Evolutionary conservation across 2,113 vertebrate species (phyloP).

Genomic region (Ranitomeya variabilis): DNA sequence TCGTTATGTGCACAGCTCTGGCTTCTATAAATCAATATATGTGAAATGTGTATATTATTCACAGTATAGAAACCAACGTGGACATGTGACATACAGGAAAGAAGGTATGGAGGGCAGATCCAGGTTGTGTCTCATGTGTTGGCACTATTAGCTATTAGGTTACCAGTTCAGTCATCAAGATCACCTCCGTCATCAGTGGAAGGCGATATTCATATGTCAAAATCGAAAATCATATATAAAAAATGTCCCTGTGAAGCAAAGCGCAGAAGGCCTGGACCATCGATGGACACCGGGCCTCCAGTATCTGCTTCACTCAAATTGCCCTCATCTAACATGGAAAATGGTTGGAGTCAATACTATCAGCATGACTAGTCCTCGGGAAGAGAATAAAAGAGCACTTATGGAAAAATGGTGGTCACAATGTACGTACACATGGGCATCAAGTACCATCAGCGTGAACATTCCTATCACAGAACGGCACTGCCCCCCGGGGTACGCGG

Average conservation of each 20-base stretch:
- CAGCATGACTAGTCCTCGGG: not conserved
- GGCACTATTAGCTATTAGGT: not conserved
- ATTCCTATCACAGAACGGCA: not conserved
- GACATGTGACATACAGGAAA: not conserved
- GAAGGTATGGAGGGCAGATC: not conserved
- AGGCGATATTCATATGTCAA: not conserved
- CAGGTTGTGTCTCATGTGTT: not conserved
- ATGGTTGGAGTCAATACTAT: not conserved
- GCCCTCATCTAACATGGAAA: not conserved
- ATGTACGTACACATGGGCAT: not conserved
- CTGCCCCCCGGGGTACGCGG: not conserved
- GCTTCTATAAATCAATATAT: not conserved
- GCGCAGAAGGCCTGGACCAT: not conserved
- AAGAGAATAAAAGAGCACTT: slow-evolving; percentile 24
- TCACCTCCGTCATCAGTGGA: not conserved
- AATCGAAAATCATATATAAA: slow-evolving; percentile 14
- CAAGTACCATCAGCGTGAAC: not conserved
- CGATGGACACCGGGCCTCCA: not conserved
- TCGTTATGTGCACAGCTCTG: not conserved
- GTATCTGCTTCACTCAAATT: not conserved
- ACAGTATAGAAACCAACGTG: slow-evolving; percentile 17
- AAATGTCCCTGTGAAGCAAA: not conserved
- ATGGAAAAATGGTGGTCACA: slow-evolving; percentile 4
- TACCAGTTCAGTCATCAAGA: not conserved
- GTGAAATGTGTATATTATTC: not conserved